A percentile compares a stretch with the other conserved stretches of the same genome.
These are phyloP conservation scores for Cantharis flavilabris DNA, from an alignment of 2,888 invertebrate genomes.

Conservation along the genomic window DNA sequence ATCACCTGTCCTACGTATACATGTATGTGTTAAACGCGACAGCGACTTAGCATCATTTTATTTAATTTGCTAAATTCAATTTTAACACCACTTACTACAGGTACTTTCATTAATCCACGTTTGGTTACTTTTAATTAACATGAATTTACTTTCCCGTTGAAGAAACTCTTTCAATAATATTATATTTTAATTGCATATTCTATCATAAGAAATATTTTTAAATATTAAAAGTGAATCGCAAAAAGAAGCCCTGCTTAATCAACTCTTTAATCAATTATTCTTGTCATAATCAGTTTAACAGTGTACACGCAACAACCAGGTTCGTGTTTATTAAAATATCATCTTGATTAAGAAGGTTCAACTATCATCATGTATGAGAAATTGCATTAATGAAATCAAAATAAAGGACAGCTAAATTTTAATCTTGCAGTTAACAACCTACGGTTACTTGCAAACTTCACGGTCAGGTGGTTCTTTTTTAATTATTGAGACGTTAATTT, in stretches of 20 bases:
- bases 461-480: neutral
- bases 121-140: neutral
- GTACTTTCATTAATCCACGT: neutral
- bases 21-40: slow-evolving; percentile 3
- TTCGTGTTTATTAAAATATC: neutral
- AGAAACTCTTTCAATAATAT: neutral
- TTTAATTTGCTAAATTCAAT: neutral
- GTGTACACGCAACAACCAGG: neutral
- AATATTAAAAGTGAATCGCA: neutral
- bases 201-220: neutral
- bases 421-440: neutral
- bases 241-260: neutral
- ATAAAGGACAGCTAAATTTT: neutral
- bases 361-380: neutral
- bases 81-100: neutral
- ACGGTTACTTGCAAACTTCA: neutral
- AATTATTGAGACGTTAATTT: neutral
- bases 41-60: neutral
- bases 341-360: neutral
- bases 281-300: neutral
- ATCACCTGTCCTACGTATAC: slow-evolving; percentile 47
- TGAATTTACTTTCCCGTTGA: neutral
- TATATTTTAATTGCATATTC: neutral
- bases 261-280: neutral
- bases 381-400: neutral